A percentile compares a stretch with the other conserved stretches of the same genome.
Conservation (phyloP, 2,113 vertebrate species). For the Apteryx owenii region DNA sequence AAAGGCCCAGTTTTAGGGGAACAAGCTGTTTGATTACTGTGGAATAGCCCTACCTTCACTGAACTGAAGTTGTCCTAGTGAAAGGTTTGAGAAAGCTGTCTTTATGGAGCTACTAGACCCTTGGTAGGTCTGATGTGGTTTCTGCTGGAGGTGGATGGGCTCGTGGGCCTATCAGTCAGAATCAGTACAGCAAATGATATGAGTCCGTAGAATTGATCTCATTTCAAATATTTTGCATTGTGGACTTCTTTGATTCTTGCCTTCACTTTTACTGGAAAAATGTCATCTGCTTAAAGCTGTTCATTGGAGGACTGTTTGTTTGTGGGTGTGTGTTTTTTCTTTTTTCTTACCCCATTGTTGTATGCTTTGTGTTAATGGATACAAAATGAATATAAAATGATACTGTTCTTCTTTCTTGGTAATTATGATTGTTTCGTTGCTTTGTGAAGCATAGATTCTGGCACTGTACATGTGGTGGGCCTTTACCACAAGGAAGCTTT, state of each 20-base stretch:
- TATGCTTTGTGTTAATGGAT: neutral
- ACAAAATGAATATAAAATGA: neutral
- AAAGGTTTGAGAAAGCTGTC: neutral
- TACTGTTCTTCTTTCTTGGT: neutral
- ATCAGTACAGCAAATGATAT: neutral
- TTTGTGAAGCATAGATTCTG: neutral
- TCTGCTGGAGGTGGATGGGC: neutral
- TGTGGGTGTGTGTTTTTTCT: neutral
- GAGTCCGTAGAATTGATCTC: neutral
- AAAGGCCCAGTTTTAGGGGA: neutral
- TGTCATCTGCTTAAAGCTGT: neutral
- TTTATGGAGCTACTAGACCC: neutral
- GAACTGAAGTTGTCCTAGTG: too few species aligned
- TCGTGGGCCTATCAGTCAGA: neutral
- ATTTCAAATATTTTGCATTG: neutral
- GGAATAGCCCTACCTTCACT: neutral
- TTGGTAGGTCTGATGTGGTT: neutral
- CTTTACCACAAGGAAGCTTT: neutral
- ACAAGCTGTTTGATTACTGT: too few species aligned
- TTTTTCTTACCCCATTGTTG: fast-evolving
- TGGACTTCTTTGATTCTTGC: neutral
- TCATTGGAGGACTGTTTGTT: neutral
- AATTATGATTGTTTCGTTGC: neutral
- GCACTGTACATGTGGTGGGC: too few species aligned
- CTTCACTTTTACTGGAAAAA: neutral